A percentile compares a stretch with the other conserved stretches of the same genome.
These are phyloP conservation scores for Poeciliopsis gracilis DNA, from an alignment of 2,797 vertebrate species.

Conservation along the genomic window DNA sequence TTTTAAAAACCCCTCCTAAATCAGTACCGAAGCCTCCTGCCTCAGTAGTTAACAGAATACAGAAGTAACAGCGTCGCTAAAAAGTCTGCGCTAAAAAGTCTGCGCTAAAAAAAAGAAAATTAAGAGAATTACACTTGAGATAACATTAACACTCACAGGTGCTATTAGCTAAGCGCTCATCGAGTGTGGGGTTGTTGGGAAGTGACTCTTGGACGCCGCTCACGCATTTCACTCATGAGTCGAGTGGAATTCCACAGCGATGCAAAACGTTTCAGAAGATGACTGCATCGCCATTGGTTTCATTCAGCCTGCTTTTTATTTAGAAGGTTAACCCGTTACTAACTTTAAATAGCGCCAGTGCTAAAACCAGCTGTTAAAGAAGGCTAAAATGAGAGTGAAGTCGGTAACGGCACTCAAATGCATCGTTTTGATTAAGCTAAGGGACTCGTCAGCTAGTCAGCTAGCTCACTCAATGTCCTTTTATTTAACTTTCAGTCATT, in stretches of 20 bases:
- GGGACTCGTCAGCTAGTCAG: neutral
- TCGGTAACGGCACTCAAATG: neutral
- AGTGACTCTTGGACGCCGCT: neutral
- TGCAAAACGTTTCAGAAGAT: neutral
- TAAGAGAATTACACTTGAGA: neutral
- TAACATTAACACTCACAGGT: conserved; percentile 1
- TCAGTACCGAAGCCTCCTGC: neutral
- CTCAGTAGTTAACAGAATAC: neutral
- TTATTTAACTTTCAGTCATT: neutral
- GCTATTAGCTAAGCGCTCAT: conserved; percentile 1
- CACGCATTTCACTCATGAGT: neutral
- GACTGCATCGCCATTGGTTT: neutral
- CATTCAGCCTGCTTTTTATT: neutral
- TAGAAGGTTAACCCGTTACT: neutral
- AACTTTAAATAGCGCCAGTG: neutral
- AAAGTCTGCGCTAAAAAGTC: neutral
- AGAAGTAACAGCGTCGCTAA: neutral
- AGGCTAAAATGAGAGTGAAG: neutral
- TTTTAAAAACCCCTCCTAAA: neutral
- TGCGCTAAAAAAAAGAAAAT: neutral
- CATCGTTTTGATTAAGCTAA: neutral
- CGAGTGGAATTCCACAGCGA: neutral
- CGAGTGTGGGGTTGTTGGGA: neutral
- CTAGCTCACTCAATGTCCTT: neutral
- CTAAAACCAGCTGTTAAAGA: neutral